Evolutionary conservation across 2,888 invertebrate genomes (phyloP).

Genomic region (Drosophila siamana): DNA sequence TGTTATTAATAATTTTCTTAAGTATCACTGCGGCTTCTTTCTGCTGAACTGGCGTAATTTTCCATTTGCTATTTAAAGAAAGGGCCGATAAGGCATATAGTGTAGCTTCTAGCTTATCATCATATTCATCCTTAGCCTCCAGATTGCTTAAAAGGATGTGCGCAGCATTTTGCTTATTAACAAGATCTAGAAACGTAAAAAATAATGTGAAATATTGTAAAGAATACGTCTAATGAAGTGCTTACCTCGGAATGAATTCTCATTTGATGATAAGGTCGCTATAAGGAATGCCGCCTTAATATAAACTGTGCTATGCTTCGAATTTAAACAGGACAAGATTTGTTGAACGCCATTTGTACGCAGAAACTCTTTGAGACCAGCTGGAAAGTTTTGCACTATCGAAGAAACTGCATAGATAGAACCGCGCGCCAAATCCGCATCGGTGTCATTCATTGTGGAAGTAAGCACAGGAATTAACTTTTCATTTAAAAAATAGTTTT

Average conservation of each 20-base stretch:
- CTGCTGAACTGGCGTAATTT: slow-evolving; percentile 25
- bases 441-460: slow-evolving; percentile 52
- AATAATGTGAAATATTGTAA: background rate
- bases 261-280: slow-evolving; percentile 49
- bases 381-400: slow-evolving; percentile 60
- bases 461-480: slow-evolving; percentile 88
- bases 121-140: slow-evolving; percentile 58
- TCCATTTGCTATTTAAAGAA: slow-evolving; percentile 47
- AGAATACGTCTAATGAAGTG: no score
- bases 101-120: slow-evolving; percentile 66
- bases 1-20: slow-evolving; percentile 48
- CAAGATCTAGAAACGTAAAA: slow-evolving; percentile 36
- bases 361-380: slow-evolving; percentile 61
- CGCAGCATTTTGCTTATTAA: slow-evolving; percentile 58
- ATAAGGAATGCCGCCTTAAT: slow-evolving; percentile 71
- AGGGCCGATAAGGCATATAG: slow-evolving; percentile 63
- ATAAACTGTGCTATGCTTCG: slow-evolving; percentile 49
- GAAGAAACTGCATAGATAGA: slow-evolving; percentile 71
- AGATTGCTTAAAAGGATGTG: slow-evolving; percentile 44
- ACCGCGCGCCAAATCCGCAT: slow-evolving; percentile 52
- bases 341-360: slow-evolving; percentile 48
- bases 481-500: slow-evolving; percentile 89
- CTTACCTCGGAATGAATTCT: slow-evolving; percentile 50
- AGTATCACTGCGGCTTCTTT: slow-evolving; percentile 34
- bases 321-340: slow-evolving; percentile 50